A percentile compares a stretch with the other conserved stretches of the same genome.
Evolutionary conservation across 1,140 invertebrate species (phyloP).

Genomic region (Lysiphlebus fabarum): DNA sequence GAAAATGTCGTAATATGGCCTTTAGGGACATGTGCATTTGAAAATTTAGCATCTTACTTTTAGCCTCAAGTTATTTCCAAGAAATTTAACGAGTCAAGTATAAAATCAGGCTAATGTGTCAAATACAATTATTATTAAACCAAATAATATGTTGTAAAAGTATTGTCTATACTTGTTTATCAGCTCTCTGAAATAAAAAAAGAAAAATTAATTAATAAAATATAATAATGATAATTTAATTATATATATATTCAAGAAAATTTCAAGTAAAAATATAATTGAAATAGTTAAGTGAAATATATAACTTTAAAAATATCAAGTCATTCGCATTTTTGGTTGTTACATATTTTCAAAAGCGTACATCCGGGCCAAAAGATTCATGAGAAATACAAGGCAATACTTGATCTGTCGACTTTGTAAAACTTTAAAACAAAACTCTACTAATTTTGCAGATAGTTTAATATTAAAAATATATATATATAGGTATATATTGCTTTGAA

Average conservation of each 20-base stretch:
- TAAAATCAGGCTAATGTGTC: constrained; percentile 46
- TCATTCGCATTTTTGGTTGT: too few relatives aligned
- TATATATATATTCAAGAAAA: too few relatives aligned
- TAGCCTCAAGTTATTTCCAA: constrained; percentile 23
- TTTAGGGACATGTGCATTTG: constrained; percentile 41
- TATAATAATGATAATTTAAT: too few relatives aligned
- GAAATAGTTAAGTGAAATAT: too few relatives aligned
- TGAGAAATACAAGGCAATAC: constrained; percentile 28
- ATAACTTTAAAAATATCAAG: too few relatives aligned
- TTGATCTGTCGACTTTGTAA: constrained; percentile 30
- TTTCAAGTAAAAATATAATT: too few relatives aligned
- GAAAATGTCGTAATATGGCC: constrained; percentile 45
- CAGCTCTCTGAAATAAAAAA: too few relatives aligned
- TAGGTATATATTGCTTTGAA: too few relatives aligned
- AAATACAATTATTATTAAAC: constrained; percentile 38
- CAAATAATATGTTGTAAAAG: too few relatives aligned
- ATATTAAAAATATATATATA: constrained; percentile 45
- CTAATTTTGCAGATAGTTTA: constrained; percentile 54
- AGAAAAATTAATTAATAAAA: too few relatives aligned
- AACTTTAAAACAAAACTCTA: constrained; percentile 54
- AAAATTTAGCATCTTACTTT: constrained; percentile 10
- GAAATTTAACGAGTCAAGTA: constrained; percentile 35
- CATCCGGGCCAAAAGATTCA: neutral
- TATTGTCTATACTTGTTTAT: too few relatives aligned
- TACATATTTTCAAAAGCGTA: neutral